Evolutionary conservation across 2,888 invertebrate species (phyloP).

Genomic region (Drosophila fulvimacula): DNA sequence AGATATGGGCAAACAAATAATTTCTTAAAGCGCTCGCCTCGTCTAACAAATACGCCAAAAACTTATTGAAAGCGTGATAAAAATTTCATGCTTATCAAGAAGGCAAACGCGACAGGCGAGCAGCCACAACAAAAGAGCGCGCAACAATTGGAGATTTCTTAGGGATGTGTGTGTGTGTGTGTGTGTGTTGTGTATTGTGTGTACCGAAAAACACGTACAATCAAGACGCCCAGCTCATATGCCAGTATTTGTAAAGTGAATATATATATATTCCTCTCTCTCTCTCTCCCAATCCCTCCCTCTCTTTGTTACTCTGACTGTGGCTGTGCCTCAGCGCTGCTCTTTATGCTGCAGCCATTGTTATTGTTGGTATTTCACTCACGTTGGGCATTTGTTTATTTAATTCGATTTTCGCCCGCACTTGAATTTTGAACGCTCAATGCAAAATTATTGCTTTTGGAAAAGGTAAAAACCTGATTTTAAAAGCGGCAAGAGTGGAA

Average conservation of each 20-base stretch:
- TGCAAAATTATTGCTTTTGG: conserved; percentile 33
- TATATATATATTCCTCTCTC: neutral
- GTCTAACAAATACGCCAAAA: conserved; percentile 62
- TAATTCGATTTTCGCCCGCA: conserved; percentile 83
- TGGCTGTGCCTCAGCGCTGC: conserved; percentile 12
- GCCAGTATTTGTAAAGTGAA: conserved; percentile 16
- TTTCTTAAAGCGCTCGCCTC: conserved; percentile 4
- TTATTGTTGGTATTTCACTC: conserved; percentile 80
- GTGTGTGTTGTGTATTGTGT: conserved; percentile 26
- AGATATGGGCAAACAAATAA: conserved; percentile 1
- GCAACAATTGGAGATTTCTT: conserved; percentile 67
- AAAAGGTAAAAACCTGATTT: neutral
- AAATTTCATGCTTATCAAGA: conserved; percentile 78
- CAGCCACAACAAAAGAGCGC: conserved; percentile 40
- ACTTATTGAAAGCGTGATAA: conserved; percentile 83
- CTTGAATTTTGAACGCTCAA: conserved; percentile 57
- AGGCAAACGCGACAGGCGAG: conserved; percentile 47
- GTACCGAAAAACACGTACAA: conserved; percentile 56
- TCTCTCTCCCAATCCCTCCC: neutral
- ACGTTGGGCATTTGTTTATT: conserved; percentile 85
- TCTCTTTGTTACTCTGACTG: conserved; percentile 3
- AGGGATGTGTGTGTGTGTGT: conserved; percentile 20
- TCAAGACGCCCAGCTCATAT: conserved; percentile 48
- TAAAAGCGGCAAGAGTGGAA: conserved; percentile 3
- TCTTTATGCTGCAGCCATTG: conserved; percentile 32